Evolutionary conservation across 2,113 vertebrate genomes (phyloP).

Genomic region (Protobothrops flavoviridis): DNA sequence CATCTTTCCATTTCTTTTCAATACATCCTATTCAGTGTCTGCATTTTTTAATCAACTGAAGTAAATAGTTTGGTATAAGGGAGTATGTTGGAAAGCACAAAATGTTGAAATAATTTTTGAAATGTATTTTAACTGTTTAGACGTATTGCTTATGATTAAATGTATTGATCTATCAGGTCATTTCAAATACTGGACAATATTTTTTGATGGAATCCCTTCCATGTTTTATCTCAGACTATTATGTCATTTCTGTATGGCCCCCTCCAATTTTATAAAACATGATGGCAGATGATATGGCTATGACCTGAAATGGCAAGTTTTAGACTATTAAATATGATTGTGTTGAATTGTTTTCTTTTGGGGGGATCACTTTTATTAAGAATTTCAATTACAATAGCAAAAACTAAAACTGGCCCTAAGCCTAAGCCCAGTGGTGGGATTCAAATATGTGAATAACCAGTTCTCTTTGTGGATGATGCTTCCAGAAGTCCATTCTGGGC

Average conservation of each 20-base stretch:
- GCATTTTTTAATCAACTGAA: not conserved
- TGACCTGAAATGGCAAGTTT: not conserved
- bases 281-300: not conserved
- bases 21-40: not conserved
- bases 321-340: not conserved
- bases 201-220: not conserved
- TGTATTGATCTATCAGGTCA: not conserved
- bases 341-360: not conserved
- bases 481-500: too few relatives aligned
- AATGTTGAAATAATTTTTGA: not conserved
- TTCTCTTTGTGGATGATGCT: too few relatives aligned
- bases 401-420: too few relatives aligned
- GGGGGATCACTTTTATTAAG: not conserved
- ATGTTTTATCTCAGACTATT: not conserved
- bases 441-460: too few relatives aligned
- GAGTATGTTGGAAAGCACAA: not conserved
- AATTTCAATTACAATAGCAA: not conserved
- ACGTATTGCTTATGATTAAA: not conserved
- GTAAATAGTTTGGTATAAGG: not conserved
- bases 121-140: not conserved
- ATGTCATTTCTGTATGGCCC: not conserved
- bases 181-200: not conserved
- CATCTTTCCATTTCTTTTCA: not conserved
- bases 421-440: too few relatives aligned
- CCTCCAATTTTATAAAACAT: not conserved